Evolutionary conservation across 1,140 invertebrate genomes (phyloP), one percentile per base, ranked within the genome.

Genomic region (Hylyphantes graminicola): DNA sequence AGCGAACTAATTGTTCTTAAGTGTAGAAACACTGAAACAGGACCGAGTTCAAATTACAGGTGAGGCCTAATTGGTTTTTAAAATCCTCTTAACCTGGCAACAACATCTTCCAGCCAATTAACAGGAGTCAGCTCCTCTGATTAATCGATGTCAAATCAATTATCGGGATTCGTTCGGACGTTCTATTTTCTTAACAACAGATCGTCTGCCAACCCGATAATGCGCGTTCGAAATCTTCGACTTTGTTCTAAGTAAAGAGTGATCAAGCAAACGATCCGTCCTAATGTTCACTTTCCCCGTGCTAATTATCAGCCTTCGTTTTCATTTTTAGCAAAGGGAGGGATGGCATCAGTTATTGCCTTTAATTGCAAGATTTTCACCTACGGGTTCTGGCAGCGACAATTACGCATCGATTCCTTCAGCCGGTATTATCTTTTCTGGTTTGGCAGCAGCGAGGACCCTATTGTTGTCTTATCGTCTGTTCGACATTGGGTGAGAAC

Each of bases 351-450:
- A 74, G 80, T 83, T 83, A 83, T 83, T 83, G 80, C 80, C 80
- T 83, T 83, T 83, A 83, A 83, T 83, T 83, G 80, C 80, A 75
- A 72, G 75, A 83, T 83, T 83, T 83, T 83, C 80, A 83, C 80
- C 80, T 83, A 83, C 72, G 59, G 70, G 72, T 61, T 35, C 79
- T 48, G 15, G 79, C 55, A 61, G 17, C 61, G 80, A 75, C 80
- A 83, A 83, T 83, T 83, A 83, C 59, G 50, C 70, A 83, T 83
- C 72, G 80, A 83, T 83, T 81, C 67, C 63, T 72, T 70, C 65
- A n/a, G 8, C 59, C 53, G 67, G 65, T 73, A 59, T 35, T 35
- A 35, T 75, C 80, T 83, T 83, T 83, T 83, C 70, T 83, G 35
- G 35, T 35, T 35, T 35, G 70, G 67, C 9, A 80, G 55, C 53